phyloP scores from a whole-genome alignment of 2,797 vertebrate species.

The Pseudotriccus pelzelni region DNA sequence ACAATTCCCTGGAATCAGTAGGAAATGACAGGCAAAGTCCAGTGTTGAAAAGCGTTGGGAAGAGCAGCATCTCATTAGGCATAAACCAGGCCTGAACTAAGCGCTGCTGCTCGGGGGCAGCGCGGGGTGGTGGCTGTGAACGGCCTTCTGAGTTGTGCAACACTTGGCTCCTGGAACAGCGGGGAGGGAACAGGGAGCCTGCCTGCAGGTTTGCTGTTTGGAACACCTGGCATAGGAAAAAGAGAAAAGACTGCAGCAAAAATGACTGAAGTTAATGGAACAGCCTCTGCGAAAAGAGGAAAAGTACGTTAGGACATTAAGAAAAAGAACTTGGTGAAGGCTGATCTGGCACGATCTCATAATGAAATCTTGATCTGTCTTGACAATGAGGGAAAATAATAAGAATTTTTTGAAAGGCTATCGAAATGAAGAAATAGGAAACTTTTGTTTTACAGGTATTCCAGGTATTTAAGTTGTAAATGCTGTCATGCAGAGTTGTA shows the following conservation, averaged over 20 bases:
- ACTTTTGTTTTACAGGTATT: neutral
- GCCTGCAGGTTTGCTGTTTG: rapidly evolving
- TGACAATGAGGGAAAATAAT: neutral
- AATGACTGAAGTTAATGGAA: neutral
- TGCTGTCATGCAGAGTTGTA: neutral
- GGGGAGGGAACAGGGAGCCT: rapidly evolving
- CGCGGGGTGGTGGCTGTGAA: rapidly evolving
- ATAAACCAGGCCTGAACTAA: rapidly evolving
- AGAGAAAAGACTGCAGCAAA: neutral
- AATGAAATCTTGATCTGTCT: neutral
- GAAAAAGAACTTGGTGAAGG: neutral
- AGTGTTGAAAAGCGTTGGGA: rapidly evolving
- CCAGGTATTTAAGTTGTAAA: neutral
- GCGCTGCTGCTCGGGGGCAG: neutral
- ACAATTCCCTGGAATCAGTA: too few relatives aligned
- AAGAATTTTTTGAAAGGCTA: neutral
- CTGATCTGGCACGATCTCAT: neutral
- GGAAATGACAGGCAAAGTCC: neutral
- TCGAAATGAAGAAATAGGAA: neutral
- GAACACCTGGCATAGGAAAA: rapidly evolving
- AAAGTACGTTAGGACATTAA: neutral
- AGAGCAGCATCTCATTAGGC: too few relatives aligned
- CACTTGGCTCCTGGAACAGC: neutral
- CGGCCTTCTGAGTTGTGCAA: neutral
- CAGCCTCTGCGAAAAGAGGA: neutral